Base-by-base conservation (phyloP, 2,888 invertebrate genomes). In the Patella depressa region DNA sequence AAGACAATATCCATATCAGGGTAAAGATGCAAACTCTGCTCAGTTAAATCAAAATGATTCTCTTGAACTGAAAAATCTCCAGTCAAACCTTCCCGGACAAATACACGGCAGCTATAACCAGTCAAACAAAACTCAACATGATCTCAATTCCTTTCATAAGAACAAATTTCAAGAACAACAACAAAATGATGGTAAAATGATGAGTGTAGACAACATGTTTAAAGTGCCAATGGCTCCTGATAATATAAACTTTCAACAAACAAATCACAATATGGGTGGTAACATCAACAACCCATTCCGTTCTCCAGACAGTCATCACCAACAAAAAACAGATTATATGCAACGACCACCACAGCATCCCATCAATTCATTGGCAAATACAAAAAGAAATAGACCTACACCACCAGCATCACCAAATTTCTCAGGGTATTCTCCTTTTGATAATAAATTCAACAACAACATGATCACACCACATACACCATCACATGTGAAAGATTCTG, bases 301-400 rank as follows among this genome's bases (percentile, higher is more conserved):
- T n/a, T 85, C 85, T 15, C 85, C 85, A 15, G 65, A 65, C 19
- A 24, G 19, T 65, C 19, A 65, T 65, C 24, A 19, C 12, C 11
- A 24, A 9, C 65, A 65, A 14, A 19, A 65, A 24, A 65, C 19
- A 65, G 19, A 65, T 12, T 65, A 24, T 65, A 24, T 65, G 24
- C 65, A 65, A 24, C 19, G 65, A 65, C 24, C 65, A 24, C 19
- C 65, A 24, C 65, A 65, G 24, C 65, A 65, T 65, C 65, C 65
- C 24, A 65, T 65, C 11, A 65, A 65, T 65, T 45, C 45, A 45
- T 45, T 45, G 45, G 45, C 45, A 45, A 45, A 45, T 9, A 45
- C 45, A 45, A 45, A 45, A 45, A 45, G 45, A 45, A 45, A 45
- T 9, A 9, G 45, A 45, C 45, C 45, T 45, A 45, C 45, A 45